Conservation (phyloP, 2,888 invertebrate genomes). For the Cataglyphis rosenhaueri region DNA sequence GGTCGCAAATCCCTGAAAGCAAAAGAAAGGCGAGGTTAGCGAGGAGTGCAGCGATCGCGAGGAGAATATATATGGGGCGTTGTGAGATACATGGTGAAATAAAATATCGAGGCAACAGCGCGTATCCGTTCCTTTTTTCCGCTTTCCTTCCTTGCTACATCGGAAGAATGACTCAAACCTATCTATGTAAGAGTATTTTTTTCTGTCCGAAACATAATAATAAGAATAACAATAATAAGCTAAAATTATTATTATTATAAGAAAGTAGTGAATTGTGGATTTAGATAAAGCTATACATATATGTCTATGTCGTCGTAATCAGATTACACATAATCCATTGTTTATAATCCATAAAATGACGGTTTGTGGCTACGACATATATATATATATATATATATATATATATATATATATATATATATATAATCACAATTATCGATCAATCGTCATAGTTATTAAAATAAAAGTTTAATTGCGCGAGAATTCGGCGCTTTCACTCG, state of each 20-base stretch:
- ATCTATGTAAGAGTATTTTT: neutral
- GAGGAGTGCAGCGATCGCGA: constrained; percentile 38
- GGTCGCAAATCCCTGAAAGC: constrained; percentile 92
- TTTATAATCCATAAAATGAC: too few relatives aligned
- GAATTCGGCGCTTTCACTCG: constrained; percentile 65
- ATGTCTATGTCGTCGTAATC: too few relatives aligned
- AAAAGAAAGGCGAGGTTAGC: constrained; percentile 52
- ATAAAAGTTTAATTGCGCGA: constrained; percentile 74
- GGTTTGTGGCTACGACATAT: too few relatives aligned
- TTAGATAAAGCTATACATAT: neutral
- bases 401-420: constrained; percentile 12
- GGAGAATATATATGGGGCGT: constrained; percentile 46
- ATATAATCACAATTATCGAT: constrained; percentile 60
- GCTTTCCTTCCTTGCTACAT: neutral
- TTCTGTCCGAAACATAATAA: neutral
- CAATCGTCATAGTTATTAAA: constrained; percentile 78
- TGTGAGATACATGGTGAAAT: constrained; percentile 54
- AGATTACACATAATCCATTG: too few relatives aligned
- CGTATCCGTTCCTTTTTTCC: neutral
- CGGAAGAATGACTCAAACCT: neutral
- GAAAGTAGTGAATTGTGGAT: neutral
- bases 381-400: constrained; percentile 13
- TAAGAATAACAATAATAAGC: neutral
- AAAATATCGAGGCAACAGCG: constrained; percentile 58
- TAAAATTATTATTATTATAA: neutral